Percentiles rank a stretch among this genome's conserved stretches.
These are phyloP conservation scores for Strigamia maritima DNA, from an alignment of 2,888 invertebrate genomes.

Conservation along the genomic window DNA sequence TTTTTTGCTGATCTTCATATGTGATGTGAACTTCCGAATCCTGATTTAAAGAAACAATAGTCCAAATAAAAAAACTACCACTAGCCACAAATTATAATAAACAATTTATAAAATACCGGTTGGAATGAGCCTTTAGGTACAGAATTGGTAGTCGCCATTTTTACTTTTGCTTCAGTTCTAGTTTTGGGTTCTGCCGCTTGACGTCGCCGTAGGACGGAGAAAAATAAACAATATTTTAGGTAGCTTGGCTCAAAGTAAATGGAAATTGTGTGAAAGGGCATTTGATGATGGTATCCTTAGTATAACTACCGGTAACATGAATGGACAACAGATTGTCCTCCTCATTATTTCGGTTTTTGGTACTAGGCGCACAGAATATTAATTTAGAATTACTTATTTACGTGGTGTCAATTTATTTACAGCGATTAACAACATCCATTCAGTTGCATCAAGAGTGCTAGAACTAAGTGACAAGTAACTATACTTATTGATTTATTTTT, in stretches of 20 bases:
- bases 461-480: conserved; percentile 65
- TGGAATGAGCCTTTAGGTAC: conserved; percentile 40
- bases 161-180: neutral
- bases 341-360: neutral
- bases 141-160: conserved; percentile 38
- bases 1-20: conserved; percentile 94
- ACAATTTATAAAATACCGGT: conserved; percentile 27
- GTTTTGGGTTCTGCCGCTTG: neutral
- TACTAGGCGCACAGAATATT: no score
- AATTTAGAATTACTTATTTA: no score
- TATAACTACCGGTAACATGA: neutral
- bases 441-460: conserved; percentile 61
- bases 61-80: neutral
- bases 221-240: neutral
- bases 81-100: neutral
- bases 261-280: neutral
- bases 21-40: conserved; percentile 91
- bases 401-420: no score
- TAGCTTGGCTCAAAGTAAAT: neutral
- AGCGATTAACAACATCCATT: conserved; percentile 50
- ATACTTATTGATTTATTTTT: neutral
- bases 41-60: conserved; percentile 50
- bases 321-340: neutral
- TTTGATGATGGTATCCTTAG: neutral
- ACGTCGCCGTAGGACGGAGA: neutral